phyloP scores from a whole-genome alignment of 2,797 vertebrate species.

The Dendrocincla tyrannina region DNA sequence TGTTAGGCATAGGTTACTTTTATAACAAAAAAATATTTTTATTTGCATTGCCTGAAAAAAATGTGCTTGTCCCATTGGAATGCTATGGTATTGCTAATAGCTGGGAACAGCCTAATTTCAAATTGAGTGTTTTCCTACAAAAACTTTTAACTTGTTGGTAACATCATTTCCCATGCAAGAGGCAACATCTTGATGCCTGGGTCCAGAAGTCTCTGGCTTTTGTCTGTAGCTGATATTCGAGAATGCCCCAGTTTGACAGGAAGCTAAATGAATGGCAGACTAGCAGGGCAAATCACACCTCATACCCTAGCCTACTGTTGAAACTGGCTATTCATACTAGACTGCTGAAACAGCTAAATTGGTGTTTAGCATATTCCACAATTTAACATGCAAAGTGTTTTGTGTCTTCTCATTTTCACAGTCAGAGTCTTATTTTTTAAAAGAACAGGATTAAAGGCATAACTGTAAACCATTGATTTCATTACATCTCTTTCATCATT shows the following conservation, averaged over 20 bases:
- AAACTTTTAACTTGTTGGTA: background rate
- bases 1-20: background rate
- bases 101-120: background rate
- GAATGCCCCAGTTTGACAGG: background rate
- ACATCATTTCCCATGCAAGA: background rate
- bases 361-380: background rate
- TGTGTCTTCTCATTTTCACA: background rate
- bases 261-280: background rate
- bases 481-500: slow-evolving; percentile 31
- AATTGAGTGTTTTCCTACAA: background rate
- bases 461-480: slow-evolving; percentile 49
- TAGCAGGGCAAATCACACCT: background rate
- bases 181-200: background rate
- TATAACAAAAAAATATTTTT: background rate
- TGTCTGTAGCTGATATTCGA: background rate
- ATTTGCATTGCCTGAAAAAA: background rate
- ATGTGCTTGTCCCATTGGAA: background rate
- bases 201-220: background rate
- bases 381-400: slow-evolving; percentile 35
- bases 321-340: background rate
- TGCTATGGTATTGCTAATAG: background rate
- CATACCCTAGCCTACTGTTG: background rate
- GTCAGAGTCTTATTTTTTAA: background rate
- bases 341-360: background rate
- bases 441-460: slow-evolving; percentile 28